Base-by-base conservation (phyloP, 2,113 vertebrate genomes). In the Gallinago paraguaiae region DNA sequence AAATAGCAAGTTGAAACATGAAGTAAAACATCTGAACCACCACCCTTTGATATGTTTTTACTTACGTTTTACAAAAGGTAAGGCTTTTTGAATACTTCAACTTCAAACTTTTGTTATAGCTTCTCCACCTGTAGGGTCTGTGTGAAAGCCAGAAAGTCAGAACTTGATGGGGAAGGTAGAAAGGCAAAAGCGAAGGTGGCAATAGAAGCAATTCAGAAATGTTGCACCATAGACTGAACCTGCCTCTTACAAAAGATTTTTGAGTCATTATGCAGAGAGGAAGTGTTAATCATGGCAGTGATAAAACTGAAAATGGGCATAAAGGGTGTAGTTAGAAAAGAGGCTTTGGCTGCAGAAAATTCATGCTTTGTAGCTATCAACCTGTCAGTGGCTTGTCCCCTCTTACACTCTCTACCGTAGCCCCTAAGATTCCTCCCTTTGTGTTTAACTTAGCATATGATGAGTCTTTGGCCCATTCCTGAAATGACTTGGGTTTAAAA, bases 21-120 rank as follows among this genome's bases (percentile, higher is more conserved):
- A 82, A 86, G 68, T 67, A 61, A 91, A 82, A 56, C 92, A 79
- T 71, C 77, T 12, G 59, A 91, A 84, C 51, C 69, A 91, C 69
- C 64, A 83, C n/a, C 68, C 92, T 97, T 96, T 97, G 92, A 93
- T 95, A 95, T 53, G 48, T 81, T 88, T 68, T 82, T 45, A 31
- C 60, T 92, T 23, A 13, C 27, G 80, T 67, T 96, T 93, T 86
- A 71, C 48, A 75, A 60, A 91, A 81, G 86, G 30, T n/a, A 64
- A 86, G 54, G 56, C 22, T 86, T 70, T 94, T 77, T 92, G 79
- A 94, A 63, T 81, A 39, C n/a, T 85, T 75, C 9, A 51, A 25
- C 69, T 94, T 86, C 48, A 68, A 5, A 71, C 53, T 84, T 84
- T 14, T 54, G 33, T 91, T 90, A 16, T 3, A 87, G 33, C 39